These are phyloP conservation scores for Drosophila dives DNA, from an alignment of 2,888 invertebrate genomes.

Conservation along the genomic window DNA sequence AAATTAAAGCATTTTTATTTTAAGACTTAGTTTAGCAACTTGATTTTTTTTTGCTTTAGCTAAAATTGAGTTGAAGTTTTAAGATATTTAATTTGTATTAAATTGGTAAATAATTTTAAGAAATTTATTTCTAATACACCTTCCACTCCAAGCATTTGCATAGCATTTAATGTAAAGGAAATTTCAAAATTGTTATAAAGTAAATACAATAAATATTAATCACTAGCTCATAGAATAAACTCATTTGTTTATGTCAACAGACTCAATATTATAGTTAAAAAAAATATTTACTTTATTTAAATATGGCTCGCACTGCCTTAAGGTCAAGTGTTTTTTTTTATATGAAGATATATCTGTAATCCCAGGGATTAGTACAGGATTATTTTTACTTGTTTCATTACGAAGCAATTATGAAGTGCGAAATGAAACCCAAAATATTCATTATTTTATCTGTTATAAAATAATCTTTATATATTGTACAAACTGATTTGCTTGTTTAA, in stretches of 20 bases:
- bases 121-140: background rate
- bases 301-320: background rate
- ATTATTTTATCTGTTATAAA: background rate
- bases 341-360: background rate
- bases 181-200: background rate
- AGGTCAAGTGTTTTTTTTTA: background rate
- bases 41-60: background rate
- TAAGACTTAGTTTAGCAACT: background rate
- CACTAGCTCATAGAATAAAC: background rate
- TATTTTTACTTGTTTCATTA: background rate
- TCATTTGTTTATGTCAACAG: background rate
- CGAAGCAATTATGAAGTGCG: background rate
- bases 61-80: background rate
- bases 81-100: background rate
- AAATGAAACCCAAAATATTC: background rate
- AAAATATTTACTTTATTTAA: background rate
- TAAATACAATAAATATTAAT: background rate
- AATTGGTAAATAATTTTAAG: background rate
- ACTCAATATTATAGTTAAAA: background rate
- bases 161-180: background rate
- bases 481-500: constrained; percentile 15
- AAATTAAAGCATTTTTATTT: background rate
- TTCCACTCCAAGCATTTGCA: background rate
- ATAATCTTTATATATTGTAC: background rate
- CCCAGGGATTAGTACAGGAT: background rate